phyloP scores from a whole-genome alignment of 2,113 vertebrate species.

The Phrynosoma platyrhinos region DNA sequence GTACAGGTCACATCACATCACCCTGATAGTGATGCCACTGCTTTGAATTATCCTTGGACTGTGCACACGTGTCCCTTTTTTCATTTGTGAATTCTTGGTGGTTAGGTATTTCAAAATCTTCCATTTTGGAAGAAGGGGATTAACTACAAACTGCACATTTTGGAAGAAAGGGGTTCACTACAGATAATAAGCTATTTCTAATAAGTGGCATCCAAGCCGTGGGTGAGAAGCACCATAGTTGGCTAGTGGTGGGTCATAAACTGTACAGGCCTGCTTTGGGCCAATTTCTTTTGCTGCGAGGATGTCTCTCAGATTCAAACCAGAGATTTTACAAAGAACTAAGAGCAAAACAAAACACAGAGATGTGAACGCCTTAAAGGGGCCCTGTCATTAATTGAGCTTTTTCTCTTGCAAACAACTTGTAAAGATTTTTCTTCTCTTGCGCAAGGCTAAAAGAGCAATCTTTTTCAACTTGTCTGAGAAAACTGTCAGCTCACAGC shows the following conservation, averaged over 20 bases:
- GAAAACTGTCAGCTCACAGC: not conserved
- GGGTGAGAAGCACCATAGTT: not conserved
- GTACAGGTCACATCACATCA: no score
- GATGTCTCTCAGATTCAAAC: slow-evolving; percentile 27
- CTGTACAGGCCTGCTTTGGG: not conserved
- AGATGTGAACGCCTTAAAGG: slow-evolving; percentile 6
- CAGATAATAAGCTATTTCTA: no score
- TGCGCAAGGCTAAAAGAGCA: not conserved
- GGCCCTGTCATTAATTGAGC: not conserved
- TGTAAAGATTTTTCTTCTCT: slow-evolving; percentile 13
- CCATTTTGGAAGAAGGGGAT: no score
- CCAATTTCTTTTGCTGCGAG: not conserved
- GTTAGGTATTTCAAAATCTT: no score
- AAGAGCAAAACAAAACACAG: not conserved
- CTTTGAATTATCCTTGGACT: no score
- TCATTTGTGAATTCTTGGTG: no score
- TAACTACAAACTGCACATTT: no score
- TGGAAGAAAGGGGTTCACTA: no score
- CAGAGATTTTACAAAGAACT: not conserved
- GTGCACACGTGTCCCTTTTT: no score
- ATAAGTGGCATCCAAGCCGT: no score
- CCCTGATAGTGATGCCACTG: no score
- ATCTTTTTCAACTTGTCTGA: slow-evolving; percentile 5
- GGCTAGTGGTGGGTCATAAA: not conserved
- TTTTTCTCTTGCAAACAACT: slow-evolving; percentile 16